Evolutionary conservation across 2,113 vertebrate genomes (phyloP), one percentile per base, ranked within the genome.

Genomic region (Picathartes gymnocephalus): DNA sequence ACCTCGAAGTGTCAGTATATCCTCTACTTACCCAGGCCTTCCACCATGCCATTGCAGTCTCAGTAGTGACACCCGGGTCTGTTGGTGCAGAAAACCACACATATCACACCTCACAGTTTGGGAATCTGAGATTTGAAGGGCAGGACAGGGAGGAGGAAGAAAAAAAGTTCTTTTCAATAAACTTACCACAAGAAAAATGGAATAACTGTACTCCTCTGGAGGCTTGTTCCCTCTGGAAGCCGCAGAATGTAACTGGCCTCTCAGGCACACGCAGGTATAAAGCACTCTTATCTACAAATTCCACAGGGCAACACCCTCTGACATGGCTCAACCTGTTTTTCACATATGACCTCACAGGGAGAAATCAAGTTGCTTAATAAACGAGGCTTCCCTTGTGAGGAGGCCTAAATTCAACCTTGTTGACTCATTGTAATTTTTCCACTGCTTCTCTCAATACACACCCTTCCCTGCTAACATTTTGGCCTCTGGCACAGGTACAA

Each of bases 1-100:
- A 1, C 1, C 31, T 24, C 28, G 15, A 51, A 7, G 23, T 37
- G 15, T 77, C 31, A 51, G 4, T 39, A 60, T 71, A 84, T 74
- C 22, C 3, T 86, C 37, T 92, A 97, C 96, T 96, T 71, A 97
- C 96, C 96, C 96, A 97, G 15, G 94, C 96, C 69, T 81, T 97
- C 96, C 96, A 97, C 96, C 96, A 97, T 1, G 96, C 96, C 96
- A 96, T 97, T 39, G 82, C 2, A 7, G 57, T 28, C 64, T 93
- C 40, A 45, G 90, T 15, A 72, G 57, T 8, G 53, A 56, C 42
- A 35, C 18, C 57, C 5, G 35, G 39, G 8, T 88, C 94, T 97
- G 90, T 8, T 45, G 62, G 37, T 42, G 50, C 84, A 94, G 37
- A 82, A 92, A 95, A 74, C 4, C 68, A 86, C 76, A 74, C 1